Evolutionary conservation across 1,140 invertebrate species (phyloP), one percentile per base, ranked within the genome.

Genomic region (Saccostrea cuccullata): DNA sequence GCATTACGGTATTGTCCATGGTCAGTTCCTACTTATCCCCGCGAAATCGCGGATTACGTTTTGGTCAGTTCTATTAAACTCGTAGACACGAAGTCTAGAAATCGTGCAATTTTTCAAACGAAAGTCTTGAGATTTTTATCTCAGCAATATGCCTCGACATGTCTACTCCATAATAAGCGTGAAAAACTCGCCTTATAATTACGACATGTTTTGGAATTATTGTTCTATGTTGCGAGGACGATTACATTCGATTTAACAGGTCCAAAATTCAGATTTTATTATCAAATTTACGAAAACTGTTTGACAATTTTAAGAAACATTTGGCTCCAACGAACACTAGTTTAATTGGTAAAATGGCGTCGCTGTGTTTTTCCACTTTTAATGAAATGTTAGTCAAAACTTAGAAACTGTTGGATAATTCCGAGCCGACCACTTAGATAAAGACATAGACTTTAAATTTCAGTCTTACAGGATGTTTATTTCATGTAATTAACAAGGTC

Each of bases 341-440:
- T 77, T 77, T 77, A 77, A 77, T 77, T 77, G 70, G 70, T 13
- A 17, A 77, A 77, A 77, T 77, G 70, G 70, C 70, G 70, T 77
- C 70, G 30, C 70, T 30, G 70, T 77, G 70, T 77, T 77, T 77
- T 77, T 26, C 70, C 70, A 77, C 70, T 77, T 77, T 77, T 77
- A 77, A 77, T 77, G 70, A 77, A 77, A 77, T 77, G 70, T 77
- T 77, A 77, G 70, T 77, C 70, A 77, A 77, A 77, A 77, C 70
- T 77, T 77, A 77, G 70, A 77, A 77, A 77, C 23, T 77, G 30
- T 30, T 77, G 70, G 70, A 77, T 30, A 77, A 77, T 77, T 13
- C 70, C 15, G 70, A 77, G 26, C 23, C 70, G 26, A 36, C 26
- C 70, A 77, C 70, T 77, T 77, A 77, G 70, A 77, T 77, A 77